Evolutionary conservation across 2,888 invertebrate genomes (phyloP).

Genomic region (Cantharis flavilabris): DNA sequence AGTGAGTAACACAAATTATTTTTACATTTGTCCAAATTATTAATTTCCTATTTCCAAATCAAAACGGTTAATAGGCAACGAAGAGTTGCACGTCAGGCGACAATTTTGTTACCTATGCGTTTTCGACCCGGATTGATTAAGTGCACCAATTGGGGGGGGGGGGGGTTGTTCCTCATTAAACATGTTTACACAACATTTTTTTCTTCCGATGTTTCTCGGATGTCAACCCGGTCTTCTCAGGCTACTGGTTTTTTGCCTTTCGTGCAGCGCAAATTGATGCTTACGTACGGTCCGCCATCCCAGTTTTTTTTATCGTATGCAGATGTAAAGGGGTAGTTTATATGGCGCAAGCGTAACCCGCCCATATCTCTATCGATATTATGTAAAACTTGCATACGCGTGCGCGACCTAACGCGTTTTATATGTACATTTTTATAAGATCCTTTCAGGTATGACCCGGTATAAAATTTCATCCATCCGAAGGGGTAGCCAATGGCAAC

Average conservation of each 20-base stretch:
- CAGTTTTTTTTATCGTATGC: conserved; percentile 49
- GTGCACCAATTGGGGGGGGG: not conserved
- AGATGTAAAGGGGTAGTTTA: conserved; percentile 51
- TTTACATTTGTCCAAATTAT: not conserved
- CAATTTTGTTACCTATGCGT: not conserved
- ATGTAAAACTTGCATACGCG: conserved; percentile 53
- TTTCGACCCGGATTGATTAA: not conserved
- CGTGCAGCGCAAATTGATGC: conserved; percentile 6
- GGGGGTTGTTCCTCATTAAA: not conserved
- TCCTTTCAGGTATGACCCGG: conserved; percentile 43
- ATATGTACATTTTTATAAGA: conserved; percentile 55
- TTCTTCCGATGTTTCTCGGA: not conserved
- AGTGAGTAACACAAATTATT: not conserved
- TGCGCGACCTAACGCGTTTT: conserved; percentile 54
- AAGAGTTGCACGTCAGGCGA: not conserved
- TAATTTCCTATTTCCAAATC: not conserved
- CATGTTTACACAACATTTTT: not conserved
- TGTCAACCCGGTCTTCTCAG: not conserved
- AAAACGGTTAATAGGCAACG: not conserved
- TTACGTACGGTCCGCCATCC: conserved; percentile 40
- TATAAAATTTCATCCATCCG: conserved; percentile 53
- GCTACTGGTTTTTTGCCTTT: not conserved
- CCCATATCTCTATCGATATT: conserved; percentile 56
- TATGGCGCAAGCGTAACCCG: conserved; percentile 52
- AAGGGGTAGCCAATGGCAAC: conserved; percentile 53